A percentile compares a stretch with the other conserved stretches of the same genome.
phyloP scores from a whole-genome alignment of 2,797 vertebrate genomes.

The Discoglossus pictus region DNA sequence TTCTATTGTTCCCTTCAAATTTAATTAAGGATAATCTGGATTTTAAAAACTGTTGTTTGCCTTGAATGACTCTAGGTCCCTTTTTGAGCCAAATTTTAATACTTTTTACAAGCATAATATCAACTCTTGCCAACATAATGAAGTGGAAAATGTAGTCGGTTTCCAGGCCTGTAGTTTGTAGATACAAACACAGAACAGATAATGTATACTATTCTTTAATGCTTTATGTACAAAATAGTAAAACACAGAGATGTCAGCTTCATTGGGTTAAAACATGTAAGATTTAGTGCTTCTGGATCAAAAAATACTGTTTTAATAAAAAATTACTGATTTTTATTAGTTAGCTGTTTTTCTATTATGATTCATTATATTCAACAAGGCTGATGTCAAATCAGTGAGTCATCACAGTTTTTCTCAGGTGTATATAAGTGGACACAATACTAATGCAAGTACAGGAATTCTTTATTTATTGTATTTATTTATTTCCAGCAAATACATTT shows the following conservation, averaged over 20 bases:
- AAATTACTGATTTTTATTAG: constrained; percentile 17
- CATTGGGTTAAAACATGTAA: neutral
- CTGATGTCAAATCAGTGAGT: no score
- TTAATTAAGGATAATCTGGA: constrained; percentile 22
- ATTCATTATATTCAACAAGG: no score
- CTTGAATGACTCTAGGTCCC: neutral
- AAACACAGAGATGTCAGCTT: constrained; percentile 5
- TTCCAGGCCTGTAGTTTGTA: constrained; percentile 5
- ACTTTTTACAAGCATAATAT: constrained; percentile 32
- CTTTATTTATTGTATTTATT: no score
- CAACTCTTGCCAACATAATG: constrained; percentile 37
- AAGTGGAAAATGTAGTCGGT: constrained; percentile 32
- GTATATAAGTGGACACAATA: no score
- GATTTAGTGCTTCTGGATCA: neutral
- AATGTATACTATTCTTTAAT: constrained; percentile 5
- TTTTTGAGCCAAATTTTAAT: constrained; percentile 30
- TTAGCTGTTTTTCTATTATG: no score
- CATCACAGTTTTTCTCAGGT: no score
- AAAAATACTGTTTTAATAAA: neutral
- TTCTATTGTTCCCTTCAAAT: constrained; percentile 11
- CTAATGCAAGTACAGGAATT: no score
- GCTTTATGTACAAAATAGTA: neutral
- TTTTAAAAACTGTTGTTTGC: constrained; percentile 16
- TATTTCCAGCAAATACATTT: no score
- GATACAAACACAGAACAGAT: neutral